phyloP scores from a whole-genome alignment of 2,888 invertebrate genomes.

The Euclidia mi region DNA sequence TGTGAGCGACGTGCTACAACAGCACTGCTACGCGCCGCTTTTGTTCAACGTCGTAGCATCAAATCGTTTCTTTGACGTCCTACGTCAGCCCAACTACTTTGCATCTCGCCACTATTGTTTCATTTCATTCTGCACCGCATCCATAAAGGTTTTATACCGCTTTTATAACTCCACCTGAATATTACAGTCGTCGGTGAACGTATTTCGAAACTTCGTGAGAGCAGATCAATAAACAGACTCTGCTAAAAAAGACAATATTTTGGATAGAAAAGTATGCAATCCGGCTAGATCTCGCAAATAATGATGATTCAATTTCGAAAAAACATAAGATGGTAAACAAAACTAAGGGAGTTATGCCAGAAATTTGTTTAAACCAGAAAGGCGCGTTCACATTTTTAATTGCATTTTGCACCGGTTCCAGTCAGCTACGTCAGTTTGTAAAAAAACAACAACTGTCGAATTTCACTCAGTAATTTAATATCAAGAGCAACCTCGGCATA shows the following conservation, averaged over 20 bases:
- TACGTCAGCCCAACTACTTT: conserved; percentile 8
- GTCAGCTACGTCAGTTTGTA: not conserved
- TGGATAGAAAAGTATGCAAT: too few relatives aligned
- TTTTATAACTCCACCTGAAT: conserved; percentile 18
- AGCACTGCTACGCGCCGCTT: conserved; percentile 20
- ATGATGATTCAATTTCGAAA: too few relatives aligned
- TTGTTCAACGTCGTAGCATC: conserved; percentile 30
- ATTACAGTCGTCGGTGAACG: conserved; percentile 6
- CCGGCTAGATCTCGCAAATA: too few relatives aligned
- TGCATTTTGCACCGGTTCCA: conserved; percentile 11
- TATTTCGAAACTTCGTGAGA: conserved; percentile 6
- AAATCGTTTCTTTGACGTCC: conserved; percentile 19
- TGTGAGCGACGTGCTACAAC: conserved; percentile 27
- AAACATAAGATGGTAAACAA: not conserved
- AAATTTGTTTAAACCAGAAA: conserved; percentile 6
- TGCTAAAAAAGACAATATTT: too few relatives aligned
- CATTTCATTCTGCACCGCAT: conserved; percentile 19
- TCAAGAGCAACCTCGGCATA: conserved; percentile 20
- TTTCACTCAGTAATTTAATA: conserved; percentile 38
- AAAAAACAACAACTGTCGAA: conserved; percentile 22
- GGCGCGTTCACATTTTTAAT: conserved; percentile 14
- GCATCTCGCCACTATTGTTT: conserved; percentile 17
- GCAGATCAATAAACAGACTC: conserved; percentile 10
- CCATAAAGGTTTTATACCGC: conserved; percentile 24
- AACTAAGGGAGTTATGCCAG: not conserved